Percentiles rank a stretch among this genome's conserved stretches.
These are phyloP conservation scores for Meda fulgida DNA, from an alignment of 2,797 vertebrate species.

Conservation along the genomic window DNA sequence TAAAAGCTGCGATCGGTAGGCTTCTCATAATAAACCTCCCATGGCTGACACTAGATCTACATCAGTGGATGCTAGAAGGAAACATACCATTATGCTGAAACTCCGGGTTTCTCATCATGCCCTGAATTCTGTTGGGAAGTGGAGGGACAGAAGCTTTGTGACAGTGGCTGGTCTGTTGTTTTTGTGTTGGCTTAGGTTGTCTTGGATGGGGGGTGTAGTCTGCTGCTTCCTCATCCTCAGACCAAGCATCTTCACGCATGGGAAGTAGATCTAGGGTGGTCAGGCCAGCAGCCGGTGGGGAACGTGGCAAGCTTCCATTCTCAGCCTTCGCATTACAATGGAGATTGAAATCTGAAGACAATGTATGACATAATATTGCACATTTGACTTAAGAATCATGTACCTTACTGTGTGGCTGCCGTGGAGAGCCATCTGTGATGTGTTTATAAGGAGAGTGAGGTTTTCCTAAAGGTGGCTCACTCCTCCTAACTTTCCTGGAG, in stretches of 20 bases:
- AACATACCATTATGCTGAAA: conserved; percentile 85
- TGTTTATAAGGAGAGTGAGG: conserved; percentile 61
- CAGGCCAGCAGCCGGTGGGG: conserved; percentile 78
- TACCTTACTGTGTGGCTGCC: conserved; percentile 51
- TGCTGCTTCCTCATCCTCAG: conserved; percentile 23
- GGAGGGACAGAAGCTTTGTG: conserved; percentile 62
- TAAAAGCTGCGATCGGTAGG: neutral
- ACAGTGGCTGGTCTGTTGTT: conserved; percentile 47
- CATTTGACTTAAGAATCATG: neutral
- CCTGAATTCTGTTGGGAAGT: conserved; percentile 79
- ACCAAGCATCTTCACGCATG: conserved; percentile 74
- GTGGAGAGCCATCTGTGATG: conserved; percentile 50
- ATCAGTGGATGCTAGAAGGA: neutral
- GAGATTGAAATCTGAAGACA: conserved; percentile 13
- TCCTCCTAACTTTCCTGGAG: conserved; percentile 63
- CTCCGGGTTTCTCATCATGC: conserved; percentile 82
- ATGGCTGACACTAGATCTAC: conserved; percentile 12
- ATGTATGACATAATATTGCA: conserved; percentile 2
- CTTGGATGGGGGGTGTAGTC: conserved; percentile 39
- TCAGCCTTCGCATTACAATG: conserved; percentile 46
- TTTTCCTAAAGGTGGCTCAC: conserved; percentile 63
- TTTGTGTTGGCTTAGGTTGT: conserved; percentile 17
- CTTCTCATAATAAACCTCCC: neutral
- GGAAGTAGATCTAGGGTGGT: conserved; percentile 82
- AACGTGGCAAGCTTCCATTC: conserved; percentile 7